Evolutionary conservation across 2,113 vertebrate species (phyloP).

Genomic region (Brachyhypopomus occidentalis): DNA sequence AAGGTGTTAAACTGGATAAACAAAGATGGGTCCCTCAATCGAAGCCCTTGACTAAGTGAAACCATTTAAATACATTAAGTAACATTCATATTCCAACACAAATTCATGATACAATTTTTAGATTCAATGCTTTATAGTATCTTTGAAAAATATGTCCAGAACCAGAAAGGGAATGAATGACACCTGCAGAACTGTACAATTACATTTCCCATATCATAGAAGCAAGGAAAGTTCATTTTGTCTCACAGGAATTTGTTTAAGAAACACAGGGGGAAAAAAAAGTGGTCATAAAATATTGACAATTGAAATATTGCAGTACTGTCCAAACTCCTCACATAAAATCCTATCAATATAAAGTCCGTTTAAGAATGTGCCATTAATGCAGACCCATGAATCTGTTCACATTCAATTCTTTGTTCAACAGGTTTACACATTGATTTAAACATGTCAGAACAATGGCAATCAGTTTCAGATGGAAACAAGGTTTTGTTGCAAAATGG

Average conservation of each 20-base stretch:
- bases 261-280: slow-evolving; percentile 60
- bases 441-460: slow-evolving; percentile 23
- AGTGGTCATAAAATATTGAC: slow-evolving; percentile 68
- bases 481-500: slow-evolving; percentile 34
- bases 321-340: slow-evolving; percentile 54
- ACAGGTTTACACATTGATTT: slow-evolving; percentile 39
- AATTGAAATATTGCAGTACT: slow-evolving; percentile 76
- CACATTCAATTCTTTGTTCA: slow-evolving; percentile 32
- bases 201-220: slow-evolving; percentile 68
- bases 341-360: slow-evolving; percentile 50
- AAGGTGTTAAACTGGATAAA: slow-evolving; percentile 46
- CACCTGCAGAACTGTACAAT: slow-evolving; percentile 76
- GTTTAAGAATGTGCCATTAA: slow-evolving; percentile 33
- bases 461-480: slow-evolving; percentile 6
- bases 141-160: slow-evolving; percentile 71
- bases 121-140: slow-evolving; percentile 75
- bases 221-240: slow-evolving; percentile 35
- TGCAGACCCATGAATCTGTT: slow-evolving; percentile 33
- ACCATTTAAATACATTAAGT: slow-evolving; percentile 81
- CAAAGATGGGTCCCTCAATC: slow-evolving; percentile 71
- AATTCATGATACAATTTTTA: slow-evolving; percentile 81
- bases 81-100: slow-evolving; percentile 87
- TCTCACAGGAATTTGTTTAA: slow-evolving; percentile 32
- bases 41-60: slow-evolving; percentile 81
- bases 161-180: slow-evolving; percentile 71